These are phyloP conservation scores for Cepaea hortensis DNA, from an alignment of 2,888 invertebrate species.

Conservation along the genomic window DNA sequence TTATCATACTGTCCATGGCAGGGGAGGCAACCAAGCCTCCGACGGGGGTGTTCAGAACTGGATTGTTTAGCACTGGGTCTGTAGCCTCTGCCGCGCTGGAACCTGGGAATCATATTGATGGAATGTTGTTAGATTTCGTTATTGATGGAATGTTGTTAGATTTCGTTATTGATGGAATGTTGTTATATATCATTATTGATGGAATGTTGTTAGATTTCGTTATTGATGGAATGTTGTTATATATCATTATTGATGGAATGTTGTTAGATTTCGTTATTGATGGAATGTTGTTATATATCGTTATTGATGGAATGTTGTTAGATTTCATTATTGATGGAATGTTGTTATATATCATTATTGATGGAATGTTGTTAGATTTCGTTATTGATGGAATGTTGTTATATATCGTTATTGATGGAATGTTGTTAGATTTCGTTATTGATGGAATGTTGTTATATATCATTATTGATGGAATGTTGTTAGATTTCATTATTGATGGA, in stretches of 20 bases:
- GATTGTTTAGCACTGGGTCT: constrained; percentile 37
- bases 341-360: too few species aligned
- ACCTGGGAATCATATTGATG: constrained; percentile 1
- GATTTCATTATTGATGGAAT: not conserved
- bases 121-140: too few species aligned
- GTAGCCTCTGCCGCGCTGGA: constrained; percentile 41
- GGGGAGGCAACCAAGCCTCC: constrained; percentile 42
- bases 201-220: too few species aligned
- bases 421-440: too few species aligned
- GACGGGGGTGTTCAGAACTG: constrained; percentile 37
- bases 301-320: not conserved
- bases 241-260: not conserved
- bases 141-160: too few species aligned
- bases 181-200: too few species aligned
- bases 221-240: not conserved
- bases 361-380: too few species aligned
- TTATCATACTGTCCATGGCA: constrained; percentile 38
- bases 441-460: too few species aligned
- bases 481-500: not conserved
- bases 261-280: too few species aligned
- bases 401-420: not conserved
- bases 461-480: not conserved
- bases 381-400: not conserved
- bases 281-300: too few species aligned
- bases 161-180: too few species aligned